phyloP scores from a whole-genome alignment of 2,888 invertebrate genomes.

The Drosophila mettleri region DNA sequence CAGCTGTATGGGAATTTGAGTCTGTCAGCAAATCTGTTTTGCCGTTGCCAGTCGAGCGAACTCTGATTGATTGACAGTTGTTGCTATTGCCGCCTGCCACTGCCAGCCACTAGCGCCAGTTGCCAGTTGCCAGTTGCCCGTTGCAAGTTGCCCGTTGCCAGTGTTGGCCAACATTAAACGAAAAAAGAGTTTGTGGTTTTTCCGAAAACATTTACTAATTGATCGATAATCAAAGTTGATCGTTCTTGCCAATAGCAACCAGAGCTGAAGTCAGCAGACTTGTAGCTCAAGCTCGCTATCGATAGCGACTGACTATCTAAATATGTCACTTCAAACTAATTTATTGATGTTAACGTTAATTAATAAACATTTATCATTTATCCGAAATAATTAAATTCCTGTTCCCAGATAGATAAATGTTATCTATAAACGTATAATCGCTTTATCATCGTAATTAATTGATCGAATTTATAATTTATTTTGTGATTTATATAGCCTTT shows the following conservation, averaged over 20 bases:
- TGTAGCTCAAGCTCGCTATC: neutral
- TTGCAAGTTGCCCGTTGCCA: neutral
- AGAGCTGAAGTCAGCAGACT: neutral
- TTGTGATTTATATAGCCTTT: neutral
- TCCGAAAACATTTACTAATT: constrained; percentile 8
- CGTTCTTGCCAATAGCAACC: neutral
- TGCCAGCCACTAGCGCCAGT: constrained; percentile 45
- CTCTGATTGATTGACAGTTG: constrained; percentile 54
- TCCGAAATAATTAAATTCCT: neutral
- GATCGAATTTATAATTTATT: no score
- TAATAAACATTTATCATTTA: neutral
- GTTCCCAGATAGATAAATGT: neutral
- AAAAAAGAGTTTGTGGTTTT: neutral
- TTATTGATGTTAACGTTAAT: neutral
- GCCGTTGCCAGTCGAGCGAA: constrained; percentile 23
- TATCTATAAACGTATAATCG: neutral
- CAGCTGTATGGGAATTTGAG: constrained; percentile 59
- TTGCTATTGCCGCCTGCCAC: constrained; percentile 13
- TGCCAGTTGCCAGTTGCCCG: constrained; percentile 4
- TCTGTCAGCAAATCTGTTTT: constrained; percentile 59
- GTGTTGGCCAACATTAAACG: constrained; percentile 11
- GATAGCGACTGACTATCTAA: neutral
- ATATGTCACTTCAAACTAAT: constrained; percentile 1
- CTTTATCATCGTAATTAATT: neutral
- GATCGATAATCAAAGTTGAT: constrained; percentile 8